These are phyloP conservation scores for Melanotaenia parkinsoni DNA, from an alignment of 2,797 vertebrate genomes.

Conservation along the genomic window DNA sequence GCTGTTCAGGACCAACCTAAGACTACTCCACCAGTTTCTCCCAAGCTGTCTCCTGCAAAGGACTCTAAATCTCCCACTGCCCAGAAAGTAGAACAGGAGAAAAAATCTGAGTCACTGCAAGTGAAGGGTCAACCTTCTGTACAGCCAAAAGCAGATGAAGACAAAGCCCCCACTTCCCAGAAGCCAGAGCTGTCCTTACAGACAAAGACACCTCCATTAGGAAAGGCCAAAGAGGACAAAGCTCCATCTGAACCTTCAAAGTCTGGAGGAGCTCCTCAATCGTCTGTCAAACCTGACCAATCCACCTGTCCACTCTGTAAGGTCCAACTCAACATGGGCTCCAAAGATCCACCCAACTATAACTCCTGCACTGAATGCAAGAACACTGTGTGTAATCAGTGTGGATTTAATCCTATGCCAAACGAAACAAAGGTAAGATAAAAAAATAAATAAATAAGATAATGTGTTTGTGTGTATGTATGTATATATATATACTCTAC, in stretches of 20 bases:
- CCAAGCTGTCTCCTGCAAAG: conserved; percentile 77
- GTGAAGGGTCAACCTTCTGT: conserved; percentile 8
- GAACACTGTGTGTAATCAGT: conserved; percentile 92
- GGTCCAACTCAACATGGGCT: conserved; percentile 85
- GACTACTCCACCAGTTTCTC: conserved; percentile 76
- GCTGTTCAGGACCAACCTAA: conserved; percentile 80
- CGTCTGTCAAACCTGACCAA: conserved; percentile 60
- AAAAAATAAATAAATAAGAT: conserved; percentile 25
- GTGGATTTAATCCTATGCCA: conserved; percentile 94
- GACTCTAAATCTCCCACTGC: conserved; percentile 62
- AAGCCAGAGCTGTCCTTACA: conserved; percentile 66
- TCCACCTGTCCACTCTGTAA: conserved; percentile 91
- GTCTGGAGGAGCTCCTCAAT: conserved; percentile 77
- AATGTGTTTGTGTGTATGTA: too few relatives aligned
- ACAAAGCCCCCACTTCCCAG: conserved; percentile 39
- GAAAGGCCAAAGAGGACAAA: conserved; percentile 54
- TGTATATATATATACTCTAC: too few relatives aligned
- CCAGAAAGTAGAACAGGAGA: conserved; percentile 67
- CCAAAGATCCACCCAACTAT: conserved; percentile 89
- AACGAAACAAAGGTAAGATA: conserved; percentile 83
- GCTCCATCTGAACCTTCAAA: conserved; percentile 48
- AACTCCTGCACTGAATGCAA: conserved; percentile 94
- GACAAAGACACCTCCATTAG: conserved; percentile 69
- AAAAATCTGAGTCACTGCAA: conserved; percentile 48
- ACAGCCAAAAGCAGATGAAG: conserved; percentile 24